Conservation (phyloP, 2,888 invertebrate genomes). For the Endomychus coccineus region DNA sequence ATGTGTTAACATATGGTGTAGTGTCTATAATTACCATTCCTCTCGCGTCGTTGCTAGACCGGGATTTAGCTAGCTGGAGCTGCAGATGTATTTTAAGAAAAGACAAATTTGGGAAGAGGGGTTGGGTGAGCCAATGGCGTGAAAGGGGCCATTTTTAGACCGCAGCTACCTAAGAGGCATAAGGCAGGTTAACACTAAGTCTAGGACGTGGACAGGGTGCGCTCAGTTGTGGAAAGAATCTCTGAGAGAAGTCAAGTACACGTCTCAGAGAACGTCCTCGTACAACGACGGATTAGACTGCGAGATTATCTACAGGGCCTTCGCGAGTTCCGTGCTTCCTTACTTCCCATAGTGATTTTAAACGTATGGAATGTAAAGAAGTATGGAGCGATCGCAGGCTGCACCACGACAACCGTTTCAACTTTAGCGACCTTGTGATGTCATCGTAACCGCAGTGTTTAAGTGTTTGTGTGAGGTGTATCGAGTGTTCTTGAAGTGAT, state of each 20-base stretch:
- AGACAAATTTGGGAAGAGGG: constrained; percentile 71
- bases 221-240: constrained; percentile 23
- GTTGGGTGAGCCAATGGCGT: constrained; percentile 41
- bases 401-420: not conserved
- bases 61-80: constrained; percentile 35
- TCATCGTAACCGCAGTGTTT: not conserved
- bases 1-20: constrained; percentile 33
- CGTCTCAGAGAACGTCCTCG: constrained; percentile 14
- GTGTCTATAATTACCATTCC: constrained; percentile 31
- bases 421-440: not conserved
- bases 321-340: constrained; percentile 84
- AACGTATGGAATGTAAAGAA: constrained; percentile 97
- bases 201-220: constrained; percentile 33
- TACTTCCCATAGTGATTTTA: constrained; percentile 84
- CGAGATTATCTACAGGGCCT: constrained; percentile 23
- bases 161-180: constrained; percentile 33
- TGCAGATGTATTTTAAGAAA: constrained; percentile 66
- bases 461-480: not conserved
- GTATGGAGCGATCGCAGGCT: constrained; percentile 66
- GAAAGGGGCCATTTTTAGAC: constrained; percentile 45
- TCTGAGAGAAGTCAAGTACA: constrained; percentile 22
- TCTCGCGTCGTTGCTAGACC: constrained; percentile 23
- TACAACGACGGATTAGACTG: constrained; percentile 16
- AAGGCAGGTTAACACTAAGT: constrained; percentile 34
- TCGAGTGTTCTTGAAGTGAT: not conserved